Base-by-base conservation (phyloP, 2,113 vertebrate species). In the Hirundichthys speculiger region DNA sequence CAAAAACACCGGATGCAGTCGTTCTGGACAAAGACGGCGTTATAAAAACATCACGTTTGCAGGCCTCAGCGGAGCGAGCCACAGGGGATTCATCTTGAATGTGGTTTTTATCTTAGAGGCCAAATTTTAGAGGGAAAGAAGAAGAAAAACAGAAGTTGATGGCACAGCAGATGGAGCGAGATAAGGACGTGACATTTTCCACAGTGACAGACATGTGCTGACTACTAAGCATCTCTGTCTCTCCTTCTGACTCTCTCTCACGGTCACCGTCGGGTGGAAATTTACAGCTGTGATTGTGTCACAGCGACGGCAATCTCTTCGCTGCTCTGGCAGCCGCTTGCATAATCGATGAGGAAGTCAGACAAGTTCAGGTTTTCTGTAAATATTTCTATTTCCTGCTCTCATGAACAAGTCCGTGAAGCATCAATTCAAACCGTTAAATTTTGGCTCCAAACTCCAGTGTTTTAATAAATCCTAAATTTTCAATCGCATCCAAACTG, bases 191-290 rank as follows among this genome's bases (percentile, higher is more conserved):
- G 60, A 62, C 73, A 72, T 77, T 74, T 85, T 72, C 65, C 47
- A 61, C 69, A 52, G 51, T 56, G 48, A 67, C 55, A 77, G 65
- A 69, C 71, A 68, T 71, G 71, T 64, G 73, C 80, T 75, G 74
- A 83, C 74, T 75, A 27, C 59, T 52, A 64, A 80, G 63, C 64
- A 48, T 61, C 20, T 46, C 34, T 61, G 1, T 18, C 38, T 73
- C 52, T 57, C 49, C 3, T 43, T n/a, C 18, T 7, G 14, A 47
- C 40, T 59, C 38, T 30, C 53, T 49, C 19, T 60, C 46, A 4
- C 14, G 13, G 50, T 52, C 49, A 13, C n/a, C 63, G 70, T 55
- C 41, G 34, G 73, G 81, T 91, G 90, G 90, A 90, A 90, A 90
- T 90, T 87, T 91, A 90, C 89, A 77, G 80, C 69, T 40, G 15